Conservation (phyloP, 2,113 vertebrate species). For the Notothenia coriiceps region DNA sequence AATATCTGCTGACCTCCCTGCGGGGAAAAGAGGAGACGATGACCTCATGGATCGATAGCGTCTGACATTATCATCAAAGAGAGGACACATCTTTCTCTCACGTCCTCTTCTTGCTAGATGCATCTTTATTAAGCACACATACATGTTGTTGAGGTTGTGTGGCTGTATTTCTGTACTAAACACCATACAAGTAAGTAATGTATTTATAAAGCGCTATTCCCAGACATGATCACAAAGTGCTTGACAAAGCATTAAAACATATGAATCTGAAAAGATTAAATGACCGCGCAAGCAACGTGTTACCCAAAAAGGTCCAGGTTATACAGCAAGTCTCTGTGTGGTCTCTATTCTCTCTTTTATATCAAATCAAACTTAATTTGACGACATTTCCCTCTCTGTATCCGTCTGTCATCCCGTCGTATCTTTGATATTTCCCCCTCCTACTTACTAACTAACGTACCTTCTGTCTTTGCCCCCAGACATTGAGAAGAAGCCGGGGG, state of each 20-base stretch:
- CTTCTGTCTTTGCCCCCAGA: constrained; percentile 77
- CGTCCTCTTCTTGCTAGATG: too few species aligned
- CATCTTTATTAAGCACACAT: not conserved
- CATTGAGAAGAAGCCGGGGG: constrained; percentile 93
- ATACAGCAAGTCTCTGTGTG: not conserved
- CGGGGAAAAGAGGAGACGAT: constrained; percentile 1
- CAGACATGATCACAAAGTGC: too few species aligned
- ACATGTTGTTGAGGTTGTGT: not conserved
- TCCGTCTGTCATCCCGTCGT: not conserved
- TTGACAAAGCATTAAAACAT: too few species aligned
- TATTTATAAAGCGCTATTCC: too few species aligned
- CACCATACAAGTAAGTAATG: not conserved
- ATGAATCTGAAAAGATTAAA: too few species aligned
- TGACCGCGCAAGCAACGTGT: too few species aligned
- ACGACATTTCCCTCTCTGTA: not conserved
- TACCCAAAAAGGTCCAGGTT: too few species aligned
- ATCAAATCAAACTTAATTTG: too few species aligned
- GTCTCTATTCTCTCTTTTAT: not conserved
- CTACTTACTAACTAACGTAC: not conserved
- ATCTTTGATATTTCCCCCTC: constrained; percentile 1
- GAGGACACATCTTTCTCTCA: not conserved
- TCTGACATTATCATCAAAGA: not conserved
- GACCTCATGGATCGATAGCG: not conserved
- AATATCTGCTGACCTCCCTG: constrained; percentile 49
- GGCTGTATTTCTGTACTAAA: not conserved